phyloP scores from a whole-genome alignment of 2,888 invertebrate genomes.

The Lasius fuliginosus region DNA sequence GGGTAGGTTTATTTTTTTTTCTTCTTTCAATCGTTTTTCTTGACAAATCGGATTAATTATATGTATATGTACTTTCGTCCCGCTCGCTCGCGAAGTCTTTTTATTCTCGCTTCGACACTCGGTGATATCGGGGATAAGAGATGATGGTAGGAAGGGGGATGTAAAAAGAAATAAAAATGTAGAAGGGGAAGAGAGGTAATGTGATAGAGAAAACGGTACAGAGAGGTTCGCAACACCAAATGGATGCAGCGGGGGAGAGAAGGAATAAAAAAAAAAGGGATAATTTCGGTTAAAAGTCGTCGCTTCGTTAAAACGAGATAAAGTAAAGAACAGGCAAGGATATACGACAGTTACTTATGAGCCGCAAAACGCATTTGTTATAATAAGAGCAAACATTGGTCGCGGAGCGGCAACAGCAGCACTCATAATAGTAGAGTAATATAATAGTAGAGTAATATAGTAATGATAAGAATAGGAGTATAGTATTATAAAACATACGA shows the following conservation, averaged over 20 bases:
- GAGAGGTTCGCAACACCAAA: conserved; percentile 29
- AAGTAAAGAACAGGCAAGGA: conserved; percentile 64
- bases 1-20: conserved; percentile 78
- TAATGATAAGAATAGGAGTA: conserved; percentile 64
- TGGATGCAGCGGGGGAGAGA: not conserved
- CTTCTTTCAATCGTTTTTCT: conserved; percentile 68
- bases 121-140: conserved; percentile 41
- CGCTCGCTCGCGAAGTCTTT: conserved; percentile 73
- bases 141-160: not conserved
- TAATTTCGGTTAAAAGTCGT: conserved; percentile 44
- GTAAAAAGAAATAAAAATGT: conserved; percentile 27
- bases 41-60: conserved; percentile 74
- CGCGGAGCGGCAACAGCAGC: conserved; percentile 57
- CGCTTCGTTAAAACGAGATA: conserved; percentile 37
- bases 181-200: conserved; percentile 27
- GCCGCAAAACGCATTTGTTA: conserved; percentile 61
- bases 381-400: conserved; percentile 57
- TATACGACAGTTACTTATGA: conserved; percentile 58
- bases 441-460: conserved; percentile 57
- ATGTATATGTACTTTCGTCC: conserved; percentile 67
- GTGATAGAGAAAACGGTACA: conserved; percentile 31
- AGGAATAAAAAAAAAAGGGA: not conserved
- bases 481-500: conserved; percentile 52
- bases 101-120: conserved; percentile 63
- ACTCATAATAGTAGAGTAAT: conserved; percentile 59